Evolutionary conservation across 1,140 invertebrate species (phyloP), one percentile per base, ranked within the genome.

Genomic region (Ceratina calcarata): DNA sequence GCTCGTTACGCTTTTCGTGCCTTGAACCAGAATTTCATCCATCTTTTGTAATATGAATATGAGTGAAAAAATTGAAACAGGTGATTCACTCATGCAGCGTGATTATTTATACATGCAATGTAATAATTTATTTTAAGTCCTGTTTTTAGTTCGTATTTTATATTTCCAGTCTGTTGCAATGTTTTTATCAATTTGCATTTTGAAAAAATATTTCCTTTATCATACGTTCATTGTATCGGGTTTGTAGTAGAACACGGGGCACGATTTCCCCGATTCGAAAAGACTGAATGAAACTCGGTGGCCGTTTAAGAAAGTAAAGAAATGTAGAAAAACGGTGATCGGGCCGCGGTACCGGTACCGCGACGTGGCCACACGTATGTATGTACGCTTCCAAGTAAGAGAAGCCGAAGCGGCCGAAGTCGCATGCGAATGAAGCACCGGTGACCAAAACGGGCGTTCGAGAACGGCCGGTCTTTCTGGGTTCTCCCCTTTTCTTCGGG

Each of bases 401-500:
- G 37, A 45, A 45, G 84, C 64, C 83, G 87, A 45, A 45, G 37
- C 80, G 85, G 83, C 85, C 83, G 55, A 87, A 82, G 85, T 89
- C 85, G 89, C 89, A 91, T 90, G 87, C 87, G 89, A 90, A 91
- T 87, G 87, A 90, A 85, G 67, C 81, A 73, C 78, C 57, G 72
- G 74, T 80, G 86, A 87, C 86, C 86, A 87, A 86, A 87, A 86
- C 70, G 82, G 83, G 86, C 84, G 69, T 83, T 60, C 62, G 15
- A 78, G 84, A 45, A 76, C 84, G 81, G 45, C 84, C 55, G 68
- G 55, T 45, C 37, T 45, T 45, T 45, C 67, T 73, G 77, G 85
- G 85, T 64, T 71, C 70, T 84, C 82, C 84, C 73, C 84, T 86
- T 86, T 86, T 86, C 83, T 86, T 86, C 74, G 78, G 61, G 81